Percentiles rank a stretch among this genome's conserved stretches.
Conservation (phyloP, 30 jellyfish, hydroid and myxozoan species). For the Hydra vulgaris region DNA sequence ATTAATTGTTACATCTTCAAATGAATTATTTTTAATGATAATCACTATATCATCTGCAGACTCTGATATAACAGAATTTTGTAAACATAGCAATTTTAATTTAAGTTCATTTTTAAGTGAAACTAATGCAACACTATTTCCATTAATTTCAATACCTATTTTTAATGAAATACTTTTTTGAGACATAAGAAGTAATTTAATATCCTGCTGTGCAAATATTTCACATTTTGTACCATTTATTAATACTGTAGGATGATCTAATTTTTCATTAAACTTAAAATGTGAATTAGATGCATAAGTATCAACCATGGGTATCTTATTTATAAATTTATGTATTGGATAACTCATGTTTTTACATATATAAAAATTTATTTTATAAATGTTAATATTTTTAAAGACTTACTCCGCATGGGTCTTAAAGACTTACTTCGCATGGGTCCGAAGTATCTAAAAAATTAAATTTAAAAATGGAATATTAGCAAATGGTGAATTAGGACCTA, state of each 20-base stretch:
- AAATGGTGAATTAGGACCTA: background rate
- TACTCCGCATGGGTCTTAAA: too few species aligned
- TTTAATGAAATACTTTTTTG: background rate
- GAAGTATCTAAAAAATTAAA: background rate
- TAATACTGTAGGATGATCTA: background rate
- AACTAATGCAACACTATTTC: background rate
- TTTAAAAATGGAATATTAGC: background rate
- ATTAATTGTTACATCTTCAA: background rate
- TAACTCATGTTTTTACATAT: too few species aligned
- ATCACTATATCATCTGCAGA: background rate
- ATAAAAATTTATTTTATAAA: too few species aligned
- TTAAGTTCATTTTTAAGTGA: background rate
- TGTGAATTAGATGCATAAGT: too few species aligned
- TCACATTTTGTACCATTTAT: background rate
- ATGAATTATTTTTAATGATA: too few species aligned
- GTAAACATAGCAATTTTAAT: background rate
- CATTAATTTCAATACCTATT: background rate
- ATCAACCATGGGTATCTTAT: too few species aligned
- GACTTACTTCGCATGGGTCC: too few species aligned
- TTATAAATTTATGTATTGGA: too few species aligned
- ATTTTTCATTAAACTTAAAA: too few species aligned
- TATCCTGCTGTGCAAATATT: background rate
- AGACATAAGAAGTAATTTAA: background rate
- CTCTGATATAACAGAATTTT: background rate
- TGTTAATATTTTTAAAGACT: too few species aligned